Percentiles rank a stretch among this genome's conserved stretches.
Conservation (phyloP, 1,140 invertebrate genomes). For the Drosophila cardini region DNA sequence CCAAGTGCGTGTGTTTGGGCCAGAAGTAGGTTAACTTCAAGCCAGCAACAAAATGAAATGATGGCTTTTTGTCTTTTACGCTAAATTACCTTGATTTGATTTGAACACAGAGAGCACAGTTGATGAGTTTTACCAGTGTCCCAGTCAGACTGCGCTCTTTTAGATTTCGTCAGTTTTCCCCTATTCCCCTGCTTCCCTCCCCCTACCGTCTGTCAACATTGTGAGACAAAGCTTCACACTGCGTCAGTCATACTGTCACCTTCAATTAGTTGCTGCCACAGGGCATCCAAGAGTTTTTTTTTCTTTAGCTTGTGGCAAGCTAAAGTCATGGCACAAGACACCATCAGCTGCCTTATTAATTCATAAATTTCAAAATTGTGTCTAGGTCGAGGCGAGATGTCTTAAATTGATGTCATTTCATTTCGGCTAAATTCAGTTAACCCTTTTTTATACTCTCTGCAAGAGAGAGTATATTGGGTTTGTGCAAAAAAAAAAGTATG, state of each 20-base stretch:
- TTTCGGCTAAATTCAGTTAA: conserved; percentile 30
- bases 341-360: conserved; percentile 76
- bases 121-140: conserved; percentile 47
- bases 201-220: conserved; percentile 28
- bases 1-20: neutral
- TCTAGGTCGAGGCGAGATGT: conserved; percentile 47
- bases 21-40: conserved; percentile 15
- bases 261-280: conserved; percentile 69
- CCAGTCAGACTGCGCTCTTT: neutral
- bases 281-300: neutral
- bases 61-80: conserved; percentile 80
- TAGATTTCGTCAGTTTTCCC: conserved; percentile 5
- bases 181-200: neutral
- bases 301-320: conserved; percentile 24
- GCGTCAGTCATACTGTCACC: conserved; percentile 57
- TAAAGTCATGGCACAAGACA: conserved; percentile 56
- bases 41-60: conserved; percentile 64
- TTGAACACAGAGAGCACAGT: conserved; percentile 35
- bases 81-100: conserved; percentile 83
- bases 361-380: conserved; percentile 67
- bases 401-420: conserved; percentile 65
- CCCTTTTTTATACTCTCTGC: too few species aligned
- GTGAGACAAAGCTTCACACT: conserved; percentile 5
- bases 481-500: too few species aligned
- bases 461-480: too few species aligned